phyloP scores from a whole-genome alignment of 2,113 vertebrate species.

The Dermatemys mawii region DNA sequence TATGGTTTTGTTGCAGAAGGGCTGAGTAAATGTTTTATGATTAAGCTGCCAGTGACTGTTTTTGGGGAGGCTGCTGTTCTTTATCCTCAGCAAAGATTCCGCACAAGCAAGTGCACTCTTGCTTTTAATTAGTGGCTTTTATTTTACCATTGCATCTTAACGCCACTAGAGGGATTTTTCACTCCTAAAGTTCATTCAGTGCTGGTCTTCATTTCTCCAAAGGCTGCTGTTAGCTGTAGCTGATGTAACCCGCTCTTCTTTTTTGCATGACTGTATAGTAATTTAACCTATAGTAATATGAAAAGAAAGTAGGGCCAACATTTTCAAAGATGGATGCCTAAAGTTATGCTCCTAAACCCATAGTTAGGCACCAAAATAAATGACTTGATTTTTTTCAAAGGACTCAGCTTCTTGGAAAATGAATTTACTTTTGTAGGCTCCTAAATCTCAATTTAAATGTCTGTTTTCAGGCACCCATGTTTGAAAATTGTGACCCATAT shows the following conservation, averaged over 20 bases:
- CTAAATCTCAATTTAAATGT: background rate
- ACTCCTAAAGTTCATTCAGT: background rate
- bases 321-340: background rate
- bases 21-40: background rate
- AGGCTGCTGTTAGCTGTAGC: background rate
- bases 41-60: rapidly evolving
- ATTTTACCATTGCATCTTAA: background rate
- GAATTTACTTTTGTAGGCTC: background rate
- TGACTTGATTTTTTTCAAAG: background rate
- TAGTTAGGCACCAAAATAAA: background rate
- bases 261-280: background rate
- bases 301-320: rapidly evolving
- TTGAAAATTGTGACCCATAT: background rate
- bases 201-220: background rate
- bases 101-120: background rate
- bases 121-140: background rate
- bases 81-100: background rate
- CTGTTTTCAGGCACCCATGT: background rate
- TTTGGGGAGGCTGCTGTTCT: background rate
- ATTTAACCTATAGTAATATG: background rate
- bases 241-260: background rate
- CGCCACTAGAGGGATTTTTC: constrained; percentile 61
- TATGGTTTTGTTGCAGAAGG: background rate
- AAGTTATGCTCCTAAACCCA: background rate
- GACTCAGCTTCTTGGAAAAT: background rate